Evolutionary conservation across 2,113 vertebrate species (phyloP).

Genomic region (Uria aalge): DNA sequence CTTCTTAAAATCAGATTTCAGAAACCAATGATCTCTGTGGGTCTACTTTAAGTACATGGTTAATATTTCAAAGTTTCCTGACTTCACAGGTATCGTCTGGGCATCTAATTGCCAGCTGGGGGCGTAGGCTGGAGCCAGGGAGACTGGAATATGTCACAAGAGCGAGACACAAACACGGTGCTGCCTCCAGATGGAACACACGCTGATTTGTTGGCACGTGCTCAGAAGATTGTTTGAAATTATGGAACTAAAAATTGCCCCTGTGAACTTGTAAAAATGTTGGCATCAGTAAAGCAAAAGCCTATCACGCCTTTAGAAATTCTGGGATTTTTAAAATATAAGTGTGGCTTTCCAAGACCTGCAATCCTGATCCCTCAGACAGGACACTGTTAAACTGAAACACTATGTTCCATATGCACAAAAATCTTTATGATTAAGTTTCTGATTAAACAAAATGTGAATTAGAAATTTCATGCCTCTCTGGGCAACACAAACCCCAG

Average conservation of each 20-base stretch:
- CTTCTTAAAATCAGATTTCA: neutral
- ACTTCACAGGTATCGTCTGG: neutral
- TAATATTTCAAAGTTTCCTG: neutral
- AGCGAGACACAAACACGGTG: neutral
- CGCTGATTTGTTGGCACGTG: too few relatives aligned
- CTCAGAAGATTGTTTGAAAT: neutral
- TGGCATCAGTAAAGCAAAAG: neutral
- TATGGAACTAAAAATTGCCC: neutral
- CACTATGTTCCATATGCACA: neutral
- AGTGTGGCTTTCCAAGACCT: neutral
- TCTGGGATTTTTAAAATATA: neutral
- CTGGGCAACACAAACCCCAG: neutral
- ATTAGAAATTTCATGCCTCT: rapidly evolving
- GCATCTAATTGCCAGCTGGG: neutral
- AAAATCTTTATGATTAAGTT: neutral
- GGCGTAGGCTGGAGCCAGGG: neutral
- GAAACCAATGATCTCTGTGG: neutral
- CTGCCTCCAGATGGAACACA: neutral
- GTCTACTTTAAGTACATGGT: neutral
- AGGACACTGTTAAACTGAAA: neutral
- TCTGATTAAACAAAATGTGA: neutral
- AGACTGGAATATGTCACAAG: neutral
- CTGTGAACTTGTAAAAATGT: neutral
- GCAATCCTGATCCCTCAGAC: neutral
- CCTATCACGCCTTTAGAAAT: neutral